phyloP scores from a whole-genome alignment of 2,113 vertebrate species.

The Hucho hucho region DNA sequence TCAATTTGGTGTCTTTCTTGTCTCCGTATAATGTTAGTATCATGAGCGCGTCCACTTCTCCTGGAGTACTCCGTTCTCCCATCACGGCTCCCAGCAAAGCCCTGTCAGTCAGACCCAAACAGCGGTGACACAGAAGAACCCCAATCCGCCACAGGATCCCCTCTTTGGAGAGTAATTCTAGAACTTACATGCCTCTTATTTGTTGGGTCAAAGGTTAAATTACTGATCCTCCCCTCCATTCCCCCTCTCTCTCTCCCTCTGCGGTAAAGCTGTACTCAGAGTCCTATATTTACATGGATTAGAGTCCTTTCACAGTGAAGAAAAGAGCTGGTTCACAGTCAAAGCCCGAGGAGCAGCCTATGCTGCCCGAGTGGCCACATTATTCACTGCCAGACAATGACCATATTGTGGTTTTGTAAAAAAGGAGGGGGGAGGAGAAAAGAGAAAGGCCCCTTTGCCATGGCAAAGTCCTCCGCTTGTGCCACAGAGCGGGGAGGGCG shows the following conservation, averaged over 20 bases:
- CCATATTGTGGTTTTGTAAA: slow-evolving; percentile 99
- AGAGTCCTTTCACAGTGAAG: slow-evolving; percentile 96
- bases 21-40: not conserved
- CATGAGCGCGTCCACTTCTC: slow-evolving; percentile 41
- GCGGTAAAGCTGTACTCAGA: slow-evolving; percentile 93
- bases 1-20: not conserved
- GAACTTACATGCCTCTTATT: slow-evolving; percentile 99
- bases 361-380: slow-evolving; percentile 97
- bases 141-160: slow-evolving; percentile 93
- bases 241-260: slow-evolving; percentile 83
- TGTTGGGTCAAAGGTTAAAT: slow-evolving; percentile 99
- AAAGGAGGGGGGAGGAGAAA: slow-evolving; percentile 56
- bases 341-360: slow-evolving; percentile 93
- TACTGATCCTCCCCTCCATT: slow-evolving; percentile 88
- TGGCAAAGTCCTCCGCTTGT: slow-evolving; percentile 96
- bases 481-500: slow-evolving; percentile 89
- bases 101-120: slow-evolving; percentile 89
- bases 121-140: slow-evolving; percentile 85
- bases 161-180: slow-evolving; percentile 99
- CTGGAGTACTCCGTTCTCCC: slow-evolving; percentile 39
- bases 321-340: slow-evolving; percentile 97
- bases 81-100: slow-evolving; percentile 40
- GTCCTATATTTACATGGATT: slow-evolving; percentile 99
- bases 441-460: slow-evolving; percentile 83
- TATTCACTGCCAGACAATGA: slow-evolving; percentile 98